Base-by-base conservation (phyloP, 1,140 invertebrate genomes). In the Drosophila azteca region DNA sequence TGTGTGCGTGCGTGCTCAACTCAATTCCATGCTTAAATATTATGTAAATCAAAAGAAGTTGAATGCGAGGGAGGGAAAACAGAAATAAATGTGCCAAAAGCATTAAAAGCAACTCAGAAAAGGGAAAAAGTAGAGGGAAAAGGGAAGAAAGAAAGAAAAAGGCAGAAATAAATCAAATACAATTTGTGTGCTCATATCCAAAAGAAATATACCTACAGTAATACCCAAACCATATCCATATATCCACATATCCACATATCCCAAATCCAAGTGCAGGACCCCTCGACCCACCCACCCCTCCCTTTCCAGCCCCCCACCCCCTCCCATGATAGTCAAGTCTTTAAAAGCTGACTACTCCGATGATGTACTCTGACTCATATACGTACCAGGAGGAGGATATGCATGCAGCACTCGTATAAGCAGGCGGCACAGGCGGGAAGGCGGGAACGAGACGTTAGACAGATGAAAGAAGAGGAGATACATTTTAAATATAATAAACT, bases 11-110 rank as follows among this genome's bases (percentile, higher is more conserved):
- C 68, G 67, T 68, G 63, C 24, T 26, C 24, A 4, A 26, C 5
- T 78, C 80, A 54, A 68, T 29, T 82, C 64, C 49, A 55, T 78
- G 76, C 83, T 79, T 11, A 69, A 63, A 78, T 78, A 65, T 65
- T 68, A 54, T 62, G 31, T 58, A 65, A 58, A 58, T 57, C 44
- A 61, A 62, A 39, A 57, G 43, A 52, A 76, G 48, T 64, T 69
- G 73, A 57, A 84, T 76, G 70, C 57, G 51, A 26, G 35, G 13
- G 31, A 26, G n/a, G 35, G 50, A 58, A 62, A 55, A 22, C 45
- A 51, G 53, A 65, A 76, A 52, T 39, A 50, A 64, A 43, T 76
- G 73, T 76, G 73, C 73, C 73, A 76, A 76, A 76, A 62, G 46
- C 63, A 76, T 67, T 60, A 50, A 76, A 75, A 75, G 63, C 69